These are phyloP conservation scores for Aspidoscelis tigris DNA, from an alignment of 2,113 vertebrate species.

Conservation along the genomic window DNA sequence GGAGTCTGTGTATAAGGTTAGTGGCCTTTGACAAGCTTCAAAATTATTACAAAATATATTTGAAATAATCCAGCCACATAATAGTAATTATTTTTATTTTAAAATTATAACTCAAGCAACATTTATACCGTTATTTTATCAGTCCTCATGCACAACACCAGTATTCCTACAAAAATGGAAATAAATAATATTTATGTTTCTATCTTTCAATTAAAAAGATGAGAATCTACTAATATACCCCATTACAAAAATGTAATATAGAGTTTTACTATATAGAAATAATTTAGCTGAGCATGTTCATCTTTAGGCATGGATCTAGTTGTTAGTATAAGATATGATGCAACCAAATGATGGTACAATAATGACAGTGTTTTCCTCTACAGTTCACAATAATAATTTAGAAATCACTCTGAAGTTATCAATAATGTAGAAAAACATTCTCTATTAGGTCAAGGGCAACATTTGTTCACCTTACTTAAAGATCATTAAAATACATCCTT, in stretches of 20 bases:
- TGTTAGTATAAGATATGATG: conserved; percentile 61
- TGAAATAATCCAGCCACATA: background rate
- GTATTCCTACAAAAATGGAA: background rate
- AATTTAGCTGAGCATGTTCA: background rate
- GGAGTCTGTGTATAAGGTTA: background rate
- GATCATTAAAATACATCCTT: conserved; percentile 88
- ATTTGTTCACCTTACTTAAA: conserved; percentile 88
- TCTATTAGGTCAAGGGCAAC: conserved; percentile 87
- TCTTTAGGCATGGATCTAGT: conserved; percentile 43
- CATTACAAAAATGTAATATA: background rate
- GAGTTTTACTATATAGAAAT: background rate
- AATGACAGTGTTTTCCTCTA: conserved; percentile 71
- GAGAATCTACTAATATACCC: background rate
- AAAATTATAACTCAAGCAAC: background rate
- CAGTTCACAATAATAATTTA: conserved; percentile 73
- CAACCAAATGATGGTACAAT: conserved; percentile 69
- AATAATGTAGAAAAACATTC: conserved; percentile 75
- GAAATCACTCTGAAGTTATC: conserved; percentile 73
- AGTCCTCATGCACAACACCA: background rate
- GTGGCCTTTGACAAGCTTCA: background rate
- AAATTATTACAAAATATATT: conserved; percentile 4
- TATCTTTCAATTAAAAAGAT: background rate
- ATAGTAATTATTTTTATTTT: background rate
- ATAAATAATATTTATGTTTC: background rate
- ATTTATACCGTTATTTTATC: background rate